These are phyloP conservation scores for Cyrtonyx montezumae DNA, from an alignment of 2,113 vertebrate genomes.

Conservation along the genomic window DNA sequence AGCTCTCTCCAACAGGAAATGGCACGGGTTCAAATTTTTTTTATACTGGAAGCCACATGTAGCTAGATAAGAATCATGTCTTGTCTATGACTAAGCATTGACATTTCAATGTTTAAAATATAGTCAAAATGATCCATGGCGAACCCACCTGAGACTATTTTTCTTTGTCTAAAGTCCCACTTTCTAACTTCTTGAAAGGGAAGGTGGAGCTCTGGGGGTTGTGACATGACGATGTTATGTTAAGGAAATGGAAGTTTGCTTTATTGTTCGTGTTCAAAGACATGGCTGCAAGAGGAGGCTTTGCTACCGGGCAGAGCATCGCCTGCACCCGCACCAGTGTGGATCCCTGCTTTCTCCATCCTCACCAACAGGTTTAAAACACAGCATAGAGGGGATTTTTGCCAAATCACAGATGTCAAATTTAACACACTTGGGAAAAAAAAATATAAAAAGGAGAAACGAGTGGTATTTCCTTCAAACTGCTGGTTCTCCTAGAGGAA, in stretches of 20 bases:
- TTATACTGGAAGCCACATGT: slow-evolving; percentile 73
- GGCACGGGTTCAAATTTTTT: slow-evolving; percentile 77
- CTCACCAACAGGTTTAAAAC: slow-evolving; percentile 1
- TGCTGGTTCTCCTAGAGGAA: slow-evolving; percentile 48
- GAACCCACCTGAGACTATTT: slow-evolving; percentile 74
- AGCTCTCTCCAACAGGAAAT: slow-evolving; percentile 80
- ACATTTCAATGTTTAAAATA: slow-evolving; percentile 78
- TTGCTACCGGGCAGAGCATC: not conserved
- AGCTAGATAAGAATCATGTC: slow-evolving; percentile 77
- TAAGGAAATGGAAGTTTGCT: slow-evolving; percentile 69
- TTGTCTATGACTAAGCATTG: slow-evolving; percentile 74
- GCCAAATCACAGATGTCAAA: not conserved
- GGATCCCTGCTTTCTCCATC: not conserved
- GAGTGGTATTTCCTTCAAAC: slow-evolving; percentile 53
- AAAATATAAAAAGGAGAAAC: not conserved
- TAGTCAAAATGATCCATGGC: slow-evolving; percentile 77
- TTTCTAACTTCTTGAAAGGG: slow-evolving; percentile 62
- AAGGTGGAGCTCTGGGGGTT: slow-evolving; percentile 56
- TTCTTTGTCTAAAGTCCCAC: slow-evolving; percentile 52
- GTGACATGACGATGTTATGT: slow-evolving; percentile 54
- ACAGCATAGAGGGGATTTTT: not conserved
- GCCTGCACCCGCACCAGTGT: not conserved
- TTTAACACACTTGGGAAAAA: not conserved
- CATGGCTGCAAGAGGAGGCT: not conserved
- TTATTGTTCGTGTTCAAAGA: slow-evolving; percentile 59